phyloP scores from a whole-genome alignment of 2,797 vertebrate species.

The Dromococcyx pavoninus region DNA sequence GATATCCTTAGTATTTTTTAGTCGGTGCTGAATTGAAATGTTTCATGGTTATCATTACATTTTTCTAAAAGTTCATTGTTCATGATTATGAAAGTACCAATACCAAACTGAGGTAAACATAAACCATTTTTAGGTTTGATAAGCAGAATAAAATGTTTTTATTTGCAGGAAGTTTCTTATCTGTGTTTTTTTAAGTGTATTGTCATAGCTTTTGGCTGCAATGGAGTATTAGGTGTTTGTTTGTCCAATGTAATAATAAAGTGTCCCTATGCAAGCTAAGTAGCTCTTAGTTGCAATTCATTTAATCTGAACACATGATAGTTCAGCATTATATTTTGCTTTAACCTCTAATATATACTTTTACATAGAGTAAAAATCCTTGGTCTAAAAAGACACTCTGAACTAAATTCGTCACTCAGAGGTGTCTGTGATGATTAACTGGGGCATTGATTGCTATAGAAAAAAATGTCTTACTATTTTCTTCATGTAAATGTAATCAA shows the following conservation, averaged over 20 bases:
- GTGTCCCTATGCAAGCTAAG: neutral
- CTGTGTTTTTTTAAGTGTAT: neutral
- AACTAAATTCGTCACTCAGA: neutral
- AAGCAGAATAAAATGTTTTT: neutral
- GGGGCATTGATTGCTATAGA: neutral
- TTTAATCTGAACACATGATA: neutral
- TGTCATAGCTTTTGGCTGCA: neutral
- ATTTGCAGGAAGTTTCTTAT: neutral
- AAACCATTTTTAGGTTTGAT: neutral
- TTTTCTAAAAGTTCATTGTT: neutral
- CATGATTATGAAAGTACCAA: neutral
- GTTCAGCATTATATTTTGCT: neutral
- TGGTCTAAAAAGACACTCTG: neutral
- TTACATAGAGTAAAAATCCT: neutral
- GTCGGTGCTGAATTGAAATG: neutral
- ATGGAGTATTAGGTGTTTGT: neutral
- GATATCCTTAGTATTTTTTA: neutral
- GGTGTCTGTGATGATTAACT: neutral
- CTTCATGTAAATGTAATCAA: neutral
- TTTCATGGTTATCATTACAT: accelerated
- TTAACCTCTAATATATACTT: neutral
- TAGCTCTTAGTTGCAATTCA: neutral
- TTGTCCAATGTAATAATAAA: neutral
- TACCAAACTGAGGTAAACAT: neutral
- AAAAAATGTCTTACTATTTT: neutral